Conservation (phyloP, 2,797 vertebrate genomes). For the Paguma larvata region DNA sequence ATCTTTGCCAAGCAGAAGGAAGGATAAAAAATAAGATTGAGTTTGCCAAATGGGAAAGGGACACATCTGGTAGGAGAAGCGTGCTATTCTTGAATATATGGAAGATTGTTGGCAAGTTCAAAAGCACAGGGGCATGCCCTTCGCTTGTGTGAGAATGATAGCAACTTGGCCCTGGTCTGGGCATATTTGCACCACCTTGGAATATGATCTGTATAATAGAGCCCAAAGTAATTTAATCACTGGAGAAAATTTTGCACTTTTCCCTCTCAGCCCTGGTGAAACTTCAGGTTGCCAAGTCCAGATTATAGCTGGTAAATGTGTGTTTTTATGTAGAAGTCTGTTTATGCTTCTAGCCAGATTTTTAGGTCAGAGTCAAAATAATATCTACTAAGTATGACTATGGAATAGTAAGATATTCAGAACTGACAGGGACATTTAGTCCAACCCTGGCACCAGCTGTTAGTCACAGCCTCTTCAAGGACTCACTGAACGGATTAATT, state of each 20-base stretch:
- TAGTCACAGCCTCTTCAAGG: not conserved
- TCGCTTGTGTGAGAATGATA: not conserved
- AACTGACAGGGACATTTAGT: conserved; percentile 1
- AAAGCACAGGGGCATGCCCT: not conserved
- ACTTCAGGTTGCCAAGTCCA: conserved; percentile 64
- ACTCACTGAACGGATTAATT: not conserved
- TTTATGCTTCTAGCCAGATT: conserved; percentile 79
- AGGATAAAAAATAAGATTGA: conserved; percentile 82
- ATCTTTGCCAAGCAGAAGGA: conserved; percentile 83
- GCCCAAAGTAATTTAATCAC: not conserved
- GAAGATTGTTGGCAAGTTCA: not conserved
- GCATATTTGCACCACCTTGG: not conserved
- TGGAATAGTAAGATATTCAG: conserved; percentile 46
- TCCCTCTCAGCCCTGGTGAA: conserved; percentile 58
- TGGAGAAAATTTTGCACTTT: conserved; percentile 21
- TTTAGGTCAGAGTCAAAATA: conserved; percentile 70
- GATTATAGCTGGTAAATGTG: conserved; percentile 71
- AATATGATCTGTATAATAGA: not conserved
- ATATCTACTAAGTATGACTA: conserved; percentile 43
- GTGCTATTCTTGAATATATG: conserved; percentile 74
- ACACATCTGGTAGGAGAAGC: conserved; percentile 77
- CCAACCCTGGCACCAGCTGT: not conserved
- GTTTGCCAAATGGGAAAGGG: conserved; percentile 85
- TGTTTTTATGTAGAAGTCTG: conserved; percentile 79
- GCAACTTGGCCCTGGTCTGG: not conserved